A percentile compares a stretch with the other conserved stretches of the same genome.
These are phyloP conservation scores for Heteronetta atricapilla DNA, from an alignment of 2,113 vertebrate genomes.

Conservation along the genomic window DNA sequence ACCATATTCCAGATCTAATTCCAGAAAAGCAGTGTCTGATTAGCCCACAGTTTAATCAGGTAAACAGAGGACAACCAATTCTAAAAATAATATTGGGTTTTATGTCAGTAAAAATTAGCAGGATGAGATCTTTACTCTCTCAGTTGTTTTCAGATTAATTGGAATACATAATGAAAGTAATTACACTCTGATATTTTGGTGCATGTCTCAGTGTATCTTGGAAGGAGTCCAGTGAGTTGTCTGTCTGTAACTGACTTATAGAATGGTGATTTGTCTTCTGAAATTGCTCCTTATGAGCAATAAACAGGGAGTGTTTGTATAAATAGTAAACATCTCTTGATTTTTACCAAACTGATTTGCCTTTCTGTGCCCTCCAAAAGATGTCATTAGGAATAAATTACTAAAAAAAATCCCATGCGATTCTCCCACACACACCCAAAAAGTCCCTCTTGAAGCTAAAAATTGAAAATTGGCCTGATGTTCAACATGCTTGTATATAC, in stretches of 20 bases:
- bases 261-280: slow-evolving; percentile 31
- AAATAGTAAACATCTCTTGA: slow-evolving; percentile 4
- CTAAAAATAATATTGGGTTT: slow-evolving; percentile 42
- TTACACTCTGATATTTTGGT: slow-evolving; percentile 43
- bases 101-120: slow-evolving; percentile 48
- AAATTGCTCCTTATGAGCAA: slow-evolving; percentile 10
- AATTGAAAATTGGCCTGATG: neutral
- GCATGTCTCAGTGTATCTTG: slow-evolving; percentile 26
- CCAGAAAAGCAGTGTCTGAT: slow-evolving; percentile 37
- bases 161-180: slow-evolving; percentile 53
- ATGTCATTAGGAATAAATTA: neutral
- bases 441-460: neutral
- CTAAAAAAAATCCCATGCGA: neutral
- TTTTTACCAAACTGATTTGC: neutral
- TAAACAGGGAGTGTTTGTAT: neutral
- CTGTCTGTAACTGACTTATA: slow-evolving; percentile 11
- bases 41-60: slow-evolving; percentile 40
- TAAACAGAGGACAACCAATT: slow-evolving; percentile 51
- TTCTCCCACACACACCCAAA: neutral
- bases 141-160: slow-evolving; percentile 61
- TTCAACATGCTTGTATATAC: neutral
- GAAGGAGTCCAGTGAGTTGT: slow-evolving; percentile 50
- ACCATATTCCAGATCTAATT: slow-evolving; percentile 12
- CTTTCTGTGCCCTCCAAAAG: neutral
- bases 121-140: neutral